Base-by-base conservation (phyloP, 2,888 invertebrate species). In the Agapostemon virescens region DNA sequence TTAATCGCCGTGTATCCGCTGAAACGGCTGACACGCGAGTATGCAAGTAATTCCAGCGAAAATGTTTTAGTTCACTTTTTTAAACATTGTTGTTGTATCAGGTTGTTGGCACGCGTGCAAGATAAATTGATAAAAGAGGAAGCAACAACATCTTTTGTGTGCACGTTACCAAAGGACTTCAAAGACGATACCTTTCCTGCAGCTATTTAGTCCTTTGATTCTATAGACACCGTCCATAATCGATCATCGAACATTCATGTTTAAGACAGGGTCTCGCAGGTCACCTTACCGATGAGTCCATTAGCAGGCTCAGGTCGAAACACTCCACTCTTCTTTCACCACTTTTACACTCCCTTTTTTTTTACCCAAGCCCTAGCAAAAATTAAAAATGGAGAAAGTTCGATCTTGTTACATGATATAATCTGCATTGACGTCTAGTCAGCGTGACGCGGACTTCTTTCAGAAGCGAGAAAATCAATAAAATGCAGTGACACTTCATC, bases 191-290 rank as follows among this genome's bases (percentile, higher is more conserved):
- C 33, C 17, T 58, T 58, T 9, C 26, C 61, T 4, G 61, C 20
- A 61, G 9, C 11, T 33, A 20, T 61, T 33, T 61, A 33, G 61
- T 33, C 33, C 61, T 9, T 30, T 20, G 61, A 1, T 61, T 30
- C 61, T 61, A 61, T 30, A 61, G 33, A 33, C 30, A 61, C 61
- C 33, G 30, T 33, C 61, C 61, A 33, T 61, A 61, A 61, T 61
- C 61, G 61, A 61, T 61, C 61, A 61, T 61, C 61, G 61, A 61
- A 61, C 61, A 61, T 61, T 61, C 20, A 33, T 33, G 61, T 61
- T 20, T 33, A 61, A 61, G 61, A 61, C 33, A 42, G 42, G 26
- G 17, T n/a, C 42, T 45, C n/a, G 45, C 42, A 67, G 26, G 52
- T 52, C 26, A 26, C 38, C 52, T 63, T 64, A 38, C 23, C 20